Evolutionary conservation across 2,113 vertebrate genomes (phyloP), one percentile per base, ranked within the genome.

Genomic region (Blennius ocellaris): DNA sequence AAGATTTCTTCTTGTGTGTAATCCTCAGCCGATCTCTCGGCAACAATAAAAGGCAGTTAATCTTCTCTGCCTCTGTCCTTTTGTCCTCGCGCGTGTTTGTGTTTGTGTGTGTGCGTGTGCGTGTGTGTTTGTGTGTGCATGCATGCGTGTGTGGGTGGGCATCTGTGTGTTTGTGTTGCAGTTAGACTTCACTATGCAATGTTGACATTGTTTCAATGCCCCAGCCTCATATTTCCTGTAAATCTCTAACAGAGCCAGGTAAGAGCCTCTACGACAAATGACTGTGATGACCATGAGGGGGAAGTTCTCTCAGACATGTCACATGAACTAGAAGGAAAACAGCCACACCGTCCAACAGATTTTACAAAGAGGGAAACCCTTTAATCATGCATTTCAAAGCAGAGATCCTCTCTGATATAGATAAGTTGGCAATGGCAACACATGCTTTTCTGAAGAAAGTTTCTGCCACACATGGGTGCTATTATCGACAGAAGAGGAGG

Each of bases 391-490:
- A 17, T 52, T 5, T 58, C 14, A 57, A 59, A 39, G 38, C 49
- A 17, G 72, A 12, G 38, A 37, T 50, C 5, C 47, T 52, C 7
- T 38, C n/a, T 43, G n/a, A 69, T 1, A 2, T n/a, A 36, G n/a
- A 30, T 15, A 39, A 82, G 48, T 45, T 55, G 4, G 21, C 58
- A 30, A 53, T 5, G 21, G 8, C 16, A 16, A n/a, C 48, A 47
- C 62, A 76, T 21, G 10, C 36, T n/a, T n/a, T n/a, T n/a, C n/a
- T 58, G 17, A 11, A 16, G 66, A 82, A 82, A 85, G 63, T 86
- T 81, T 78, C 21, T 51, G 49, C 40, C 63, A 75, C 12, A 59
- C 43, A 48, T 30, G 21, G 69, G 5, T 10, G 50, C 67, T 43
- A 53, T 36, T 56, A 50, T 49, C 58, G 16, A 66, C 43, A 61